Conservation (phyloP, 1,140 invertebrate species). For the Schlechtendalia chinensis region DNA sequence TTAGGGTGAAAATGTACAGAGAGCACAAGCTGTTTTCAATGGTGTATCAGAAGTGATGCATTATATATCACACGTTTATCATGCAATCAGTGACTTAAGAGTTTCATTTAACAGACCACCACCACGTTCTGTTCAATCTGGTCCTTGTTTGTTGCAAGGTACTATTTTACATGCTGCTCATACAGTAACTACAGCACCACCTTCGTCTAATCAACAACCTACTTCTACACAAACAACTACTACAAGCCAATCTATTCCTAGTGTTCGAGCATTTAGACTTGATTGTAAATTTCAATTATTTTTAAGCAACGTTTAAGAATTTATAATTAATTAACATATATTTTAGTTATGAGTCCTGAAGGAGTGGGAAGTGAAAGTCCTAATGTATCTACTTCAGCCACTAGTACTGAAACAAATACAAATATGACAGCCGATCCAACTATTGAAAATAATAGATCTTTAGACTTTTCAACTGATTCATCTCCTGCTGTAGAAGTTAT, state of each 20-base stretch:
- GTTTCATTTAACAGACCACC: constrained; percentile 68
- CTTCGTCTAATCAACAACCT: constrained; percentile 36
- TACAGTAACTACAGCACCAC: constrained; percentile 7
- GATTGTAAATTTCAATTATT: constrained; percentile 20
- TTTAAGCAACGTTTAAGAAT: background rate
- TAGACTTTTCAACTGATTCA: background rate
- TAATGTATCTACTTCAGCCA: constrained; percentile 4
- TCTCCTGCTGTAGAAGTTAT: constrained; percentile 28
- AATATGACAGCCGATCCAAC: constrained; percentile 11
- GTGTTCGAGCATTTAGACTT: constrained; percentile 28
- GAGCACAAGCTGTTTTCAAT: constrained; percentile 66
- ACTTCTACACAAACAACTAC: constrained; percentile 41
- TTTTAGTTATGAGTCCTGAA: constrained; percentile 6
- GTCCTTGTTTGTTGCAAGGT: constrained; percentile 21
- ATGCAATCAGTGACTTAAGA: constrained; percentile 82
- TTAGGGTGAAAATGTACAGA: constrained; percentile 57
- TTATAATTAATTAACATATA: background rate
- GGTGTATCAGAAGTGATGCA: constrained; percentile 77
- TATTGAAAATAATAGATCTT: constrained; percentile 18
- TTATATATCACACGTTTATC: constrained; percentile 80
- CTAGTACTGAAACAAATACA: constrained; percentile 19
- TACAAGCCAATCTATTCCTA: constrained; percentile 32
- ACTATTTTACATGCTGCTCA: constrained; percentile 29
- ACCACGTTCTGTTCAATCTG: constrained; percentile 68
- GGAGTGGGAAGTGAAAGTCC: background rate